These are phyloP conservation scores for Drosophila flavopinicola DNA, from an alignment of 2,888 invertebrate species.

Conservation along the genomic window DNA sequence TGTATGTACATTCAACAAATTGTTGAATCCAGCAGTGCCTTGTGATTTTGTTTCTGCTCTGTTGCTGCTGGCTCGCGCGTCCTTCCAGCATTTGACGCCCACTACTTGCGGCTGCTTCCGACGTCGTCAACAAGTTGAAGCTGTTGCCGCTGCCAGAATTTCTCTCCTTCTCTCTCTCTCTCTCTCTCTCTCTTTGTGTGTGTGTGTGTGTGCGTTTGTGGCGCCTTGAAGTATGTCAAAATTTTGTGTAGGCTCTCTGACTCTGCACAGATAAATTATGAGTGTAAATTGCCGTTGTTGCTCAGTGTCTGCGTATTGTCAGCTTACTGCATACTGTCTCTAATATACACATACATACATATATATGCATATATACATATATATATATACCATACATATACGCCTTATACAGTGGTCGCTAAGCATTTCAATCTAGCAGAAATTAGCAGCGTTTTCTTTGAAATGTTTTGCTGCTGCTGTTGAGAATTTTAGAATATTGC, in stretches of 20 bases:
- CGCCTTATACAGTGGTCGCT: background rate
- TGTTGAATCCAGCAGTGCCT: slow-evolving; percentile 75
- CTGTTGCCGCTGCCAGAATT: slow-evolving; percentile 70
- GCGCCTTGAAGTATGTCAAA: slow-evolving; percentile 68
- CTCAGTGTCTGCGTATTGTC: slow-evolving; percentile 55
- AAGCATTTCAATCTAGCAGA: too few relatives aligned
- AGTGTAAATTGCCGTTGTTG: slow-evolving; percentile 60
- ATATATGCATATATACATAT: background rate
- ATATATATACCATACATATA: slow-evolving; percentile 1
- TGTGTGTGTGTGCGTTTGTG: slow-evolving; percentile 30
- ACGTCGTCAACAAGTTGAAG: slow-evolving; percentile 77
- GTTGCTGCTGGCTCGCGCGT: slow-evolving; percentile 37
- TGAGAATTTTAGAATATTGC: too few relatives aligned
- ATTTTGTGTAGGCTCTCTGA: slow-evolving; percentile 48
- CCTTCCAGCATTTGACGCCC: slow-evolving; percentile 58
- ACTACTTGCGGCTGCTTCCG: slow-evolving; percentile 67
- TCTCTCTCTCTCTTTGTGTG: slow-evolving; percentile 2
- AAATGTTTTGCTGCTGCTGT: too few relatives aligned
- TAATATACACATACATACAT: slow-evolving; percentile 1
- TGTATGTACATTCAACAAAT: slow-evolving; percentile 75
- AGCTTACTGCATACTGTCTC: slow-evolving; percentile 9
- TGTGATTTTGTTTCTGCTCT: slow-evolving; percentile 52
- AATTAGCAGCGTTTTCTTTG: too few relatives aligned
- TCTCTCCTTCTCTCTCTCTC: slow-evolving; percentile 36
- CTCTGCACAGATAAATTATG: slow-evolving; percentile 65